A percentile compares a stretch with the other conserved stretches of the same genome.
Conservation (phyloP, 2,888 invertebrate species). For the Tipula helvola region DNA sequence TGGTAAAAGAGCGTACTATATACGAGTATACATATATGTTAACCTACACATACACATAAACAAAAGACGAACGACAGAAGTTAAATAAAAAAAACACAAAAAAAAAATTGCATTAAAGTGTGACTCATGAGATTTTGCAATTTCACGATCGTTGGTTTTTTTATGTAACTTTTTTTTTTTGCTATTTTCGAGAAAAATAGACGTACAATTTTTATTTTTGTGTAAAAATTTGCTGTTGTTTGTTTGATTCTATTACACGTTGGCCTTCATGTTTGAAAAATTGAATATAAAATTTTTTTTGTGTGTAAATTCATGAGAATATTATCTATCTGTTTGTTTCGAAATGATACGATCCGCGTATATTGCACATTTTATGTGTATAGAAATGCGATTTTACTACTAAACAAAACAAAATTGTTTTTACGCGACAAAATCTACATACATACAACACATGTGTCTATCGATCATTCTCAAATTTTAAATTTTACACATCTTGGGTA, state of each 20-base stretch:
- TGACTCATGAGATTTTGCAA: slow-evolving; percentile 10
- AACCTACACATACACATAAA: not conserved
- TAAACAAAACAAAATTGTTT: too few species aligned
- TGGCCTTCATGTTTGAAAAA: slow-evolving; percentile 5
- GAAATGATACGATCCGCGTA: not conserved
- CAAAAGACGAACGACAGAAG: not conserved
- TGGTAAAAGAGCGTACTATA: not conserved
- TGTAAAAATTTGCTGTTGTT: not conserved
- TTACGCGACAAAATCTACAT: too few species aligned
- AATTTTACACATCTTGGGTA: too few species aligned
- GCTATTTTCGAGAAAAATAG: slow-evolving; percentile 5
- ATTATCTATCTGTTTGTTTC: not conserved
- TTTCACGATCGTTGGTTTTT: slow-evolving; percentile 8
- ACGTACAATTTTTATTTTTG: not conserved
- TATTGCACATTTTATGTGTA: not conserved
- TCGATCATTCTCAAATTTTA: too few species aligned
- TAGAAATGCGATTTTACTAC: too few species aligned
- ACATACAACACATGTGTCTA: too few species aligned
- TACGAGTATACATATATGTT: not conserved
- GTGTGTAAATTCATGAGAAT: not conserved
- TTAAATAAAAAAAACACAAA: not conserved
- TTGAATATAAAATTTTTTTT: not conserved
- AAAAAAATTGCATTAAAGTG: slow-evolving; percentile 6
- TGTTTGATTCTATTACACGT: not conserved
- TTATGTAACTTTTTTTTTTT: not conserved